These are phyloP conservation scores for Chauna torquata DNA, from an alignment of 2,113 vertebrate species.

Conservation along the genomic window DNA sequence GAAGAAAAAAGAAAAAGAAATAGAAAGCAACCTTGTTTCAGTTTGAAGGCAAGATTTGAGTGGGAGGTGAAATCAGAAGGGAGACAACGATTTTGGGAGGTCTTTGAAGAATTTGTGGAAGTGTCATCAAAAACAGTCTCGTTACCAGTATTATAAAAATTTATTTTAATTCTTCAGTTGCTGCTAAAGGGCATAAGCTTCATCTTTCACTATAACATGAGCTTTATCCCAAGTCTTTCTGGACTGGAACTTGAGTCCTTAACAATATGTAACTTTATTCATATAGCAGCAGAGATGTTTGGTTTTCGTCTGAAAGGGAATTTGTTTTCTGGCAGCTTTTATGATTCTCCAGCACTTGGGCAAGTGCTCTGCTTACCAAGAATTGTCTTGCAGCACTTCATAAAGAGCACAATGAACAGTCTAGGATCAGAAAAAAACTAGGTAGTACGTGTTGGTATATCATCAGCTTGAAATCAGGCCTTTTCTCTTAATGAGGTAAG, in stretches of 20 bases:
- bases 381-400: neutral
- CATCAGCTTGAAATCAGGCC: neutral
- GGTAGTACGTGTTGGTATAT: neutral
- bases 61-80: conserved; percentile 32
- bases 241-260: neutral
- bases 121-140: neutral
- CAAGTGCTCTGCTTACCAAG: neutral
- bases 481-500: neutral
- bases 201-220: neutral
- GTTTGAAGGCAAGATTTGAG: neutral
- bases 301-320: neutral
- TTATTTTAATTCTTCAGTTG: neutral
- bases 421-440: neutral
- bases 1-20: neutral
- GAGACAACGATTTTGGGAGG: neutral
- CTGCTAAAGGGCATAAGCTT: neutral
- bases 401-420: neutral
- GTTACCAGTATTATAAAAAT: neutral
- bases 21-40: neutral
- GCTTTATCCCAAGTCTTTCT: neutral
- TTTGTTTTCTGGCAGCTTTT: neutral
- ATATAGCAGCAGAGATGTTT: neutral
- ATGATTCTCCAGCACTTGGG: neutral
- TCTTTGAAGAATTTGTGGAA: conserved; percentile 9
- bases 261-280: neutral